A percentile compares a stretch with the other conserved stretches of the same genome.
Evolutionary conservation across 2,888 invertebrate genomes (phyloP).

Genomic region (Nephrotoma guestfalica): DNA sequence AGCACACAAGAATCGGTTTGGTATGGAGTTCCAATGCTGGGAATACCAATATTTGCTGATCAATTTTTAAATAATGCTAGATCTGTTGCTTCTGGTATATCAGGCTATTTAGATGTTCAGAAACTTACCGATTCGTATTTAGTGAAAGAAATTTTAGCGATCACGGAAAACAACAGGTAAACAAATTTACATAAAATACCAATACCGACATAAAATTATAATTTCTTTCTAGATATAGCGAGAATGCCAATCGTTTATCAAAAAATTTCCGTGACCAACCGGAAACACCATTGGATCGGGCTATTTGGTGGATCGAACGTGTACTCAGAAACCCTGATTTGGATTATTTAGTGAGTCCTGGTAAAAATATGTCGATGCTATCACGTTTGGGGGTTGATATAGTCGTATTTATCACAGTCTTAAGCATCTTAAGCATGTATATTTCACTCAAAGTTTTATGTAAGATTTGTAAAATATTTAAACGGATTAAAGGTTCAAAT

Average conservation of each 20-base stretch:
- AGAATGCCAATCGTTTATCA: constrained; percentile 14
- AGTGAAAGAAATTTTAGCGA: neutral
- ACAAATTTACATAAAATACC: neutral
- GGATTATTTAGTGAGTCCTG: constrained; percentile 13
- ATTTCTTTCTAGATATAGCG: constrained; percentile 13
- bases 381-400: constrained; percentile 4
- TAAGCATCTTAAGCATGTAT: neutral
- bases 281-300: constrained; percentile 15
- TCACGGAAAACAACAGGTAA: neutral
- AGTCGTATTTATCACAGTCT: neutral
- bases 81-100: neutral
- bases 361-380: neutral
- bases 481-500: neutral
- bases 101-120: neutral
- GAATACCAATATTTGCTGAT: constrained; percentile 22
- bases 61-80: constrained; percentile 13
- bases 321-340: constrained; percentile 17
- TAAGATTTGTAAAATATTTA: neutral
- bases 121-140: neutral
- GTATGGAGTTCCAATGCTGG: constrained; percentile 23
- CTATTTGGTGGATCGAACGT: constrained; percentile 19
- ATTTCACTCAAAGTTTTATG: neutral
- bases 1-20: constrained; percentile 22
- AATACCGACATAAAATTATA: neutral
- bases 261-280: constrained; percentile 15